A percentile compares a stretch with the other conserved stretches of the same genome.
These are phyloP conservation scores for Notolabrus celidotus DNA, from an alignment of 2,797 vertebrate genomes.

Conservation along the genomic window DNA sequence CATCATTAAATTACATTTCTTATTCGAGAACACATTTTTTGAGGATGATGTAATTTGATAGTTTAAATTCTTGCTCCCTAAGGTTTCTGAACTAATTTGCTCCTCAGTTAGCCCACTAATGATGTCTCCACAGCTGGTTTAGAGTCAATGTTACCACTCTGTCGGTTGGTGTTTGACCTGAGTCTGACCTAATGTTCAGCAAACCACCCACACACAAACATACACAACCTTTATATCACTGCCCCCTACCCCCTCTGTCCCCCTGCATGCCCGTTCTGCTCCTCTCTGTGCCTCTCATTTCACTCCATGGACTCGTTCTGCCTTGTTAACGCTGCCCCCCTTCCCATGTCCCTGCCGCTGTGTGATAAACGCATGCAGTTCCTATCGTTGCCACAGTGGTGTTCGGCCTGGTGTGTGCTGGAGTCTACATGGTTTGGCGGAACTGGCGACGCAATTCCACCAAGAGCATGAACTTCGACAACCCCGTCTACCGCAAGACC, in stretches of 20 bases:
- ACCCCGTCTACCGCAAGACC: slow-evolving; percentile 98
- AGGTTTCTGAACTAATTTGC: slow-evolving; percentile 41
- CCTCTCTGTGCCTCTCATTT: slow-evolving; percentile 69
- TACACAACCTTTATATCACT: slow-evolving; percentile 27
- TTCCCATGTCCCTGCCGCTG: slow-evolving; percentile 75
- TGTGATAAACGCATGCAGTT: slow-evolving; percentile 88
- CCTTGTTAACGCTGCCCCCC: slow-evolving; percentile 78
- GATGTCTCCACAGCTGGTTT: slow-evolving; percentile 5
- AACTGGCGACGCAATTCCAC: slow-evolving; percentile 97
- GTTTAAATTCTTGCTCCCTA: slow-evolving; percentile 13
- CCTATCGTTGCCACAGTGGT: slow-evolving; percentile 90
- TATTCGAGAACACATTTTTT: slow-evolving; percentile 39
- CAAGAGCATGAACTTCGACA: slow-evolving; percentile 99
- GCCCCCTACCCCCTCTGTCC: slow-evolving; percentile 48
- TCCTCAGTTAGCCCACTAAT: slow-evolving; percentile 16
- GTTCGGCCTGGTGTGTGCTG: slow-evolving; percentile 90
- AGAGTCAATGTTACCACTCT: slow-evolving; percentile 3
- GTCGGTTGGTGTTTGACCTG: slow-evolving; percentile 7
- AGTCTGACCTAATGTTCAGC: slow-evolving; percentile 19
- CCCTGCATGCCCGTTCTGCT: slow-evolving; percentile 65
- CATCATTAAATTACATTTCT: slow-evolving; percentile 36
- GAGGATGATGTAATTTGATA: slow-evolving; percentile 32
- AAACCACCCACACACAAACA: slow-evolving; percentile 44
- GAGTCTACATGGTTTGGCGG: slow-evolving; percentile 95
- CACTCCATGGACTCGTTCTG: slow-evolving; percentile 71